Conservation (phyloP, 2,888 invertebrate species). For the Coelinius sp. region DNA sequence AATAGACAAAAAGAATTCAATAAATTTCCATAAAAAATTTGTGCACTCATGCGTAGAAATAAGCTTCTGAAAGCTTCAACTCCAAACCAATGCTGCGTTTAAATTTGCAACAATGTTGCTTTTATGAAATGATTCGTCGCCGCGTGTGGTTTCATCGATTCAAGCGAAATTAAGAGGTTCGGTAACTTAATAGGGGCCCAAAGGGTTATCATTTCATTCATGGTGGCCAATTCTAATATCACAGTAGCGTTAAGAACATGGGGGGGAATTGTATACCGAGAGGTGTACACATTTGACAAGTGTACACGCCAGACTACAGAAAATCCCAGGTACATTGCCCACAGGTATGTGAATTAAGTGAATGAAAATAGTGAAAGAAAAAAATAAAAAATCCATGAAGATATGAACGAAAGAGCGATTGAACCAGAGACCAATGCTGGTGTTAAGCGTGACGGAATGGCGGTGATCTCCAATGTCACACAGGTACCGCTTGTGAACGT, state of each 20-base stretch:
- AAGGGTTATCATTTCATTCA: neutral
- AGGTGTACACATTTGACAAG: neutral
- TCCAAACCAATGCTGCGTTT: neutral
- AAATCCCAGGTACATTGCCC: neutral
- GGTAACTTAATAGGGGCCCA: neutral
- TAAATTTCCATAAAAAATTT: neutral
- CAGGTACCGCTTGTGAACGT: conserved; percentile 53
- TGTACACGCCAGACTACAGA: neutral
- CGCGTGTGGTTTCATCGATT: neutral
- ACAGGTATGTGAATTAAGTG: neutral
- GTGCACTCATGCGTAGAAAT: neutral
- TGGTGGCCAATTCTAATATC: neutral
- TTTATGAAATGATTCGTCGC: neutral
- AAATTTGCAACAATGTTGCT: conserved; percentile 3
- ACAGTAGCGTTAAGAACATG: neutral
- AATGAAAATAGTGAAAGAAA: conserved; percentile 13
- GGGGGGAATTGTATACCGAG: neutral
- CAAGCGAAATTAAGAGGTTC: neutral
- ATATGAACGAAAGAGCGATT: conserved; percentile 28
- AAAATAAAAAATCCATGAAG: conserved; percentile 9
- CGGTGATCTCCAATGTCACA: conserved; percentile 65
- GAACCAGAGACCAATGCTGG: conserved; percentile 29
- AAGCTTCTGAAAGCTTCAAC: neutral
- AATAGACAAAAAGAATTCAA: neutral
- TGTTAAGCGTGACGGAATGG: conserved; percentile 54